Conservation (phyloP, 1,140 invertebrate genomes). For the Proales similis region DNA sequence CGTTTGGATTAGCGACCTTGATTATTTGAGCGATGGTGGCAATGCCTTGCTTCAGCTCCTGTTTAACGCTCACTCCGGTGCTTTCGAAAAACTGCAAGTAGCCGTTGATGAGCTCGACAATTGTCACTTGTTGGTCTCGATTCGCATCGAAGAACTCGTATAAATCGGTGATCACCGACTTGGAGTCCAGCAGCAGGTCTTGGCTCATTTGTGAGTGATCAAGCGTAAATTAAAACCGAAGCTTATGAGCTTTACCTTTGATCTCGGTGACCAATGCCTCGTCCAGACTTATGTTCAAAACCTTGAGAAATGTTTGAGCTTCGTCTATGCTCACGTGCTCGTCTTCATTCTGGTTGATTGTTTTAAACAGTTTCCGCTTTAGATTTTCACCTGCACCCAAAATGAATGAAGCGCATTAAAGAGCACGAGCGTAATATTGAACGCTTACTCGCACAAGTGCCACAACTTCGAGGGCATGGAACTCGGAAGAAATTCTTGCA, state of each 20-base stretch:
- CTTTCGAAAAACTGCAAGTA: conserved; percentile 3
- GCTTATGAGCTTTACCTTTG: conserved; percentile 4
- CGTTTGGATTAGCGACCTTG: conserved; percentile 14
- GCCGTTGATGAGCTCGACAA: conserved; percentile 16
- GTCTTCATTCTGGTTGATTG: conserved; percentile 28
- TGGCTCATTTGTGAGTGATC: background rate
- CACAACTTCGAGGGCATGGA: conserved; percentile 33
- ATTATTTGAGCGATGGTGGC: conserved; percentile 32
- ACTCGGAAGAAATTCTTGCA: conserved; percentile 29
- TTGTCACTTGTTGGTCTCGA: background rate
- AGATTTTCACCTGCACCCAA: conserved; percentile 1
- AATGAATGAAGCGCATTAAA: background rate
- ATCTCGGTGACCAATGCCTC: conserved; percentile 31
- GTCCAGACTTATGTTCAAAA: conserved; percentile 24
- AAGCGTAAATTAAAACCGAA: background rate
- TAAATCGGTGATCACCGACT: conserved; percentile 14
- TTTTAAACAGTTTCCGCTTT: conserved; percentile 20
- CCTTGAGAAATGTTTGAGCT: conserved; percentile 2
- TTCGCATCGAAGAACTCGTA: conserved; percentile 7
- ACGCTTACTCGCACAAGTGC: conserved; percentile 7
- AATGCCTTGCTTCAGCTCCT: conserved; percentile 26
- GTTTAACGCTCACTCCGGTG: conserved; percentile 20
- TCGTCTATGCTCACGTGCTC: conserved; percentile 14
- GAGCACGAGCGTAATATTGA: background rate
- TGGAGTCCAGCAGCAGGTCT: conserved; percentile 25